Percentiles rank a stretch among this genome's conserved stretches.
Conservation (phyloP, 2,113 vertebrate genomes). For the Leptobrachium ailaonicum region DNA sequence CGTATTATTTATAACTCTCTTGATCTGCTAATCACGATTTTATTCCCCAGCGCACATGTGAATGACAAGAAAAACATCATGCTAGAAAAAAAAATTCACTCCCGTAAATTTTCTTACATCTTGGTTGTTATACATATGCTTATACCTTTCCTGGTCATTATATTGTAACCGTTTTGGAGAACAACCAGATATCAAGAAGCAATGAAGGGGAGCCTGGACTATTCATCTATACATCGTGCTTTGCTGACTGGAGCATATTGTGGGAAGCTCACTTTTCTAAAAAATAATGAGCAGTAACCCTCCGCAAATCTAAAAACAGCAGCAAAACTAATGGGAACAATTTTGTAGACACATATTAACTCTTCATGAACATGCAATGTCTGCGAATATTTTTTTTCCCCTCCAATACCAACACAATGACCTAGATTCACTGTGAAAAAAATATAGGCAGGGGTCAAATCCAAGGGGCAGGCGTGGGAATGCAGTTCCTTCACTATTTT, state of each 20-base stretch:
- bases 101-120: constrained; percentile 41
- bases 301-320: constrained; percentile 69
- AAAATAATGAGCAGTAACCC: constrained; percentile 79
- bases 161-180: constrained; percentile 54
- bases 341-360: neutral
- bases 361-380: neutral
- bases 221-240: constrained; percentile 67
- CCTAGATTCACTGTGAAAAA: too few relatives aligned
- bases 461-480: too few relatives aligned
- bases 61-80: constrained; percentile 51
- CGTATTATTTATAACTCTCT: neutral
- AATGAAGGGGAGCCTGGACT: constrained; percentile 62
- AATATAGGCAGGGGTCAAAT: too few relatives aligned
- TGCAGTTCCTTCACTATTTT: too few relatives aligned
- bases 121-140: constrained; percentile 40
- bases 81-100: constrained; percentile 23
- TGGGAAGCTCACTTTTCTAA: constrained; percentile 61
- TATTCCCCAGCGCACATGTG: neutral
- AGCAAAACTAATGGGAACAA: constrained; percentile 39
- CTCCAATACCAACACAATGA: too few relatives aligned
- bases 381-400: neutral
- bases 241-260: constrained; percentile 63
- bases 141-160: constrained; percentile 70
- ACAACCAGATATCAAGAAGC: constrained; percentile 64
- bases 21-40: neutral